Conservation (phyloP, 2,113 vertebrate species). For the Alethe castanea region DNA sequence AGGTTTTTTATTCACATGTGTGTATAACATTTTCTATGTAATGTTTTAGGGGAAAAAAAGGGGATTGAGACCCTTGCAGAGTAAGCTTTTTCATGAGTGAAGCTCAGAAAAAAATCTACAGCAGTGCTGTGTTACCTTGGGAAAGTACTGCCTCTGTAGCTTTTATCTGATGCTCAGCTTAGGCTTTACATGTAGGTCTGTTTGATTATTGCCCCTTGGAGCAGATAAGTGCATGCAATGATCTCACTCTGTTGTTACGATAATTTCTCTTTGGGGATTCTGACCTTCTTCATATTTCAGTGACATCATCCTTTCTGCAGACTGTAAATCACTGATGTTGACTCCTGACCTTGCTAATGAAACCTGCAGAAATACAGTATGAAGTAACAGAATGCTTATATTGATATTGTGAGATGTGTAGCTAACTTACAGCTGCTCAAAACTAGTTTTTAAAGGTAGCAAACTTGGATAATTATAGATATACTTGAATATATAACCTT, state of each 20-base stretch:
- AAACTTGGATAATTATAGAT: neutral
- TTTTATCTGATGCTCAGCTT: conserved; percentile 1
- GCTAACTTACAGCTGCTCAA: neutral
- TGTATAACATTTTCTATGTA: neutral
- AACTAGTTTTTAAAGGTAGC: neutral
- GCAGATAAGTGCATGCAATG: conserved; percentile 48
- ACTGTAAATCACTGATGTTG: conserved; percentile 23
- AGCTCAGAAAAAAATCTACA: neutral
- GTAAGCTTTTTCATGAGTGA: neutral
- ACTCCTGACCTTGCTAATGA: conserved; percentile 30
- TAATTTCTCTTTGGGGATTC: conserved; percentile 59
- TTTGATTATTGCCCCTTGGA: conserved; percentile 34
- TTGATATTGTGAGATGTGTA: neutral
- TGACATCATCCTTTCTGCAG: conserved; percentile 54
- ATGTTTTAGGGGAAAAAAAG: neutral
- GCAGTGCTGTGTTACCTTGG: neutral
- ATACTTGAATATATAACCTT: neutral
- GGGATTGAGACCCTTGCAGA: neutral
- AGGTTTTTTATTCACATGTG: neutral
- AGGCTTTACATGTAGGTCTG: conserved; percentile 23
- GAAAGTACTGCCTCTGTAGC: neutral
- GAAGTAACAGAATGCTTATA: neutral
- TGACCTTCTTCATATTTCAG: conserved; percentile 47
- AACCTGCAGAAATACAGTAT: neutral
- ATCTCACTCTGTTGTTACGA: conserved; percentile 66